phyloP scores from a whole-genome alignment of 1,140 invertebrate species.

The Trachymyrmex septentrionalis region DNA sequence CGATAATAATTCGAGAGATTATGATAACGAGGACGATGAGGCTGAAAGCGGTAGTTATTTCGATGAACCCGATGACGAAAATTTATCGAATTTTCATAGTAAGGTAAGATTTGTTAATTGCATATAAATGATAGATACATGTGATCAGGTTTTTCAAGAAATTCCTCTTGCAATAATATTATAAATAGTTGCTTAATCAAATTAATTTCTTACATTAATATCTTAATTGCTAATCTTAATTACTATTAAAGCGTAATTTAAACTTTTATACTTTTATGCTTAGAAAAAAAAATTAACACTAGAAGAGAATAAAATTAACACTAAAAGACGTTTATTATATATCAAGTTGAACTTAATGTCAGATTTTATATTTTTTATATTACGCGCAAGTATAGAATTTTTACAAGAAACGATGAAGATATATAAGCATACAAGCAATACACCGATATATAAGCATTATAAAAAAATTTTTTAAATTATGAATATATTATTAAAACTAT shows the following conservation, averaged over 20 bases:
- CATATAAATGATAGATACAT: neutral
- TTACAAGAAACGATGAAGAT: neutral
- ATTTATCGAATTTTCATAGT: slow-evolving; percentile 67
- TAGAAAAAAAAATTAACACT: neutral
- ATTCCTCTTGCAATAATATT: neutral
- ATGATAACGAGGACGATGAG: slow-evolving; percentile 71
- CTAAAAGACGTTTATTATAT: neutral
- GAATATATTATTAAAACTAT: neutral
- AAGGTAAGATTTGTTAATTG: slow-evolving; percentile 72
- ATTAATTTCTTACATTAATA: neutral
- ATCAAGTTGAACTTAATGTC: neutral
- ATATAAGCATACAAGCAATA: neutral
- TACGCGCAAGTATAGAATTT: neutral
- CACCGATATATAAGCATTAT: no score
- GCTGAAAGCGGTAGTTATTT: slow-evolving; percentile 75
- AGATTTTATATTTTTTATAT: neutral
- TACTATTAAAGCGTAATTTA: neutral
- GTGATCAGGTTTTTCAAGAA: neutral
- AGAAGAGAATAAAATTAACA: neutral
- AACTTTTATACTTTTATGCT: neutral
- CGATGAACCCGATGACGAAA: slow-evolving; percentile 74
- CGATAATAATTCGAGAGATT: slow-evolving; percentile 60
- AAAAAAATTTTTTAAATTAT: neutral
- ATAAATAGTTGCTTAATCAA: neutral
- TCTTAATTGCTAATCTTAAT: neutral